Conservation (phyloP, 2,797 vertebrate genomes). For the Sciurus carolinensis region DNA sequence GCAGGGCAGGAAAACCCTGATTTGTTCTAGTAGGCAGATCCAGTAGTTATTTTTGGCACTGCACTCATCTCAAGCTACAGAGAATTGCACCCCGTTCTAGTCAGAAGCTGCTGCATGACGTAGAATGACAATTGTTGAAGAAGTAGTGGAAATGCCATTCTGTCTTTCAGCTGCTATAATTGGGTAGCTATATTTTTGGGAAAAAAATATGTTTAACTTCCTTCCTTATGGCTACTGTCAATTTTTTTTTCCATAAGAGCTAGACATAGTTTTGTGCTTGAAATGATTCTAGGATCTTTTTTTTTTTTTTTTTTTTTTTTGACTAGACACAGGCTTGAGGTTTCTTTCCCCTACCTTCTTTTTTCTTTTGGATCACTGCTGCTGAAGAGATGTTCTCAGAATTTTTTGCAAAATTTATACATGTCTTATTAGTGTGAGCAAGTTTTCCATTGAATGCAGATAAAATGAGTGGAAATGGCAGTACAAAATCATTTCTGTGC, state of each 20-base stretch:
- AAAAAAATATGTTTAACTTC: conserved; percentile 75
- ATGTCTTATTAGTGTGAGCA: conserved; percentile 18
- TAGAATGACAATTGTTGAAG: conserved; percentile 76
- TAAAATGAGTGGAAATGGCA: conserved; percentile 46
- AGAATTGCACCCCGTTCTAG: conserved; percentile 76
- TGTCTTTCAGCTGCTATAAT: conserved; percentile 78
- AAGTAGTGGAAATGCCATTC: conserved; percentile 81
- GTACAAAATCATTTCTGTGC: conserved; percentile 46
- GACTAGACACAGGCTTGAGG: background rate
- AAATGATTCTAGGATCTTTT: conserved; percentile 61
- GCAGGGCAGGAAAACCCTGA: conserved; percentile 44
- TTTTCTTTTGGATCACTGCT: background rate
- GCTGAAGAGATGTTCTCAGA: conserved; percentile 60
- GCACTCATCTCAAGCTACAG: conserved; percentile 59
- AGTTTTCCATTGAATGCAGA: conserved; percentile 65
- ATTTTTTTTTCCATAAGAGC: conserved; percentile 61
- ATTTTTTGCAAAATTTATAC: conserved; percentile 60
- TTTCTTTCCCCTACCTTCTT: background rate
- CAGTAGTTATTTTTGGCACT: conserved; percentile 55
- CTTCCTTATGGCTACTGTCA: conserved; percentile 77
- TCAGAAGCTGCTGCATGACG: conserved; percentile 79
- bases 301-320: conserved; percentile 38
- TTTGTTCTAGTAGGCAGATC: conserved; percentile 31
- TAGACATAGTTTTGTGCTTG: conserved; percentile 71
- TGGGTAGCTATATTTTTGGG: conserved; percentile 77